A percentile compares a stretch with the other conserved stretches of the same genome.
Evolutionary conservation across 2,797 vertebrate species (phyloP).

Genomic region (Rhyacichthys aspro): DNA sequence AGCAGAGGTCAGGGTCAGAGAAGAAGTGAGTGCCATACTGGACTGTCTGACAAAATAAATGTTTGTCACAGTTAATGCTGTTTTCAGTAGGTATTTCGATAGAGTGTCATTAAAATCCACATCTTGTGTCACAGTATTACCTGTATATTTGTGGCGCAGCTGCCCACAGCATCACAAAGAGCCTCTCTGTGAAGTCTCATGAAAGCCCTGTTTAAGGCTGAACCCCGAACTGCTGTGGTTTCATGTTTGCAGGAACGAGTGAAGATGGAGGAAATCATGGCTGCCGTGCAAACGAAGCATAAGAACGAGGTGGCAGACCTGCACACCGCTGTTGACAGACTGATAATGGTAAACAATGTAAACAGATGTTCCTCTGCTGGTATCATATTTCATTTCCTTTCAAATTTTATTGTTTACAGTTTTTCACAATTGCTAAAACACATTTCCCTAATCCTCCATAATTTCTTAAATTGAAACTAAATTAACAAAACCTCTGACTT

Average conservation of each 20-base stretch:
- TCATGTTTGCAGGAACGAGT: constrained; percentile 69
- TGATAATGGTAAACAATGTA: constrained; percentile 76
- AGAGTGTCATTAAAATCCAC: too few species aligned
- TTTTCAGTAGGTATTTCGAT: too few species aligned
- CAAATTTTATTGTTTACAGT: too few species aligned
- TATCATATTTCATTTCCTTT: not conserved
- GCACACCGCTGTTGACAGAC: constrained; percentile 67
- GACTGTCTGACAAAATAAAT: too few species aligned
- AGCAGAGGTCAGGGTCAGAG: constrained; percentile 71
- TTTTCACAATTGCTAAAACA: too few species aligned
- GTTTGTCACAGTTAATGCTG: too few species aligned
- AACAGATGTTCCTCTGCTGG: too few species aligned
- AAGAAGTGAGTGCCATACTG: constrained; percentile 68
- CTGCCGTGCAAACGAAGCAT: constrained; percentile 72
- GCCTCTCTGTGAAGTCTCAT: constrained; percentile 60
- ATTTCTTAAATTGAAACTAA: too few species aligned
- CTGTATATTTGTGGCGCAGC: constrained; percentile 46
- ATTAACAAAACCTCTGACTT: too few species aligned
- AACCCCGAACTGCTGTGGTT: constrained; percentile 54
- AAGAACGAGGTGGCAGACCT: constrained; percentile 73
- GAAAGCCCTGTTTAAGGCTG: constrained; percentile 65
- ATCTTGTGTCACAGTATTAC: constrained; percentile 27
- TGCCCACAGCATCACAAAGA: constrained; percentile 63
- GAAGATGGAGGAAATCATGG: constrained; percentile 71
- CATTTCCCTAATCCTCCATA: too few species aligned